Base-by-base conservation (phyloP, 2,888 invertebrate species). In the Melieria omissa region DNA sequence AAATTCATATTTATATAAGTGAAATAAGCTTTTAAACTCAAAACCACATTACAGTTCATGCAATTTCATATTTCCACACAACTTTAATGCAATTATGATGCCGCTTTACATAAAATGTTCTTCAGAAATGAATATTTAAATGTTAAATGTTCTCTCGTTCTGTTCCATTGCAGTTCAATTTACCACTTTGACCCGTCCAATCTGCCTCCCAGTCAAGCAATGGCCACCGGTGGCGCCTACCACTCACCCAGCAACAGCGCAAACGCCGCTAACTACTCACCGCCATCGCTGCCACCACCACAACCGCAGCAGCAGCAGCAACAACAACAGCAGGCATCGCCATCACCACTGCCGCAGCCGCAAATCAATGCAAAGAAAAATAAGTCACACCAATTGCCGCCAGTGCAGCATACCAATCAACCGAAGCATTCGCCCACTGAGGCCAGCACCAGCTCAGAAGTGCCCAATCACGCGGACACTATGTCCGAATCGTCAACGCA, bases 151-250 rank as follows among this genome's bases (percentile, higher is more conserved):
- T 52, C 49, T 65, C n/a, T 49, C 16, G 52, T 66, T 46, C 46
- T 70, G 45, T 75, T 72, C 75, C 70, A 44, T 84, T 85, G 62
- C 83, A 87, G 87, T 80, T 85, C 87, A 77, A 83, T 87, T 77
- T 87, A 87, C 80, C 87, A 87, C 81, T 87, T 85, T 79, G 87
- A 87, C 82, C 87, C 87, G 78, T 86, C 86, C 80, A 87, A 87
- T 78, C 79, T 86, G 81, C 87, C 87, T 75, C 84, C 86, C 74
- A 83, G 82, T 46, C 69, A 69, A 69, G 52, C 52, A 52, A 60
- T 62, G 52, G 55, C n/a, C 14, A 52, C 69, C 42, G 29, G 29
- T 42, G 14, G 47, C 47, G 65, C 16, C 16, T 69, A 78, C 42
- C 75, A 75, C 71, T 72, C 73, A 42, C 63, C 73, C 62, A 74